phyloP scores from a whole-genome alignment of 2,113 vertebrate genomes.

The Dryoscopus gambensis region DNA sequence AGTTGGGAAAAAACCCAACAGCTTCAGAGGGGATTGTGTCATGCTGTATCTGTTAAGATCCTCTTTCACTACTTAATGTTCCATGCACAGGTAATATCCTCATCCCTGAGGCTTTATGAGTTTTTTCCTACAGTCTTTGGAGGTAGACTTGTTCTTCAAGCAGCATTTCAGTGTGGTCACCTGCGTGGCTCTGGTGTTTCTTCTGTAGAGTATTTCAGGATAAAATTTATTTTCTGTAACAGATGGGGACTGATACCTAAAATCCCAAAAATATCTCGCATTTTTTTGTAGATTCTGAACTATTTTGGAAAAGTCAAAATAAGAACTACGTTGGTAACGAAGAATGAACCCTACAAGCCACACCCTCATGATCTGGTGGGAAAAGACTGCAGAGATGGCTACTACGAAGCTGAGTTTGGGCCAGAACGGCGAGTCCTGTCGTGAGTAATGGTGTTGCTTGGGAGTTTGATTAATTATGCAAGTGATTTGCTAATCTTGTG shows the following conservation, averaged over 20 bases:
- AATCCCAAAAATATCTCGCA: background rate
- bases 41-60: background rate
- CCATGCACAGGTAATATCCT: background rate
- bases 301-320: constrained; percentile 89
- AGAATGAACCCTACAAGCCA: constrained; percentile 91
- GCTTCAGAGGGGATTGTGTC: background rate
- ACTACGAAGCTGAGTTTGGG: constrained; percentile 94
- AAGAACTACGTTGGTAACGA: constrained; percentile 90
- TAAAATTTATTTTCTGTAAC: background rate
- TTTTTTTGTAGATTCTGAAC: constrained; percentile 81
- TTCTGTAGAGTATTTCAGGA: background rate
- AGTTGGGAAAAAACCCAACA: background rate
- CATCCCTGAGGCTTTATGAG: background rate
- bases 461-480: background rate
- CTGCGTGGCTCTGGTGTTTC: accelerated
- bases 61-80: background rate
- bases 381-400: constrained; percentile 95
- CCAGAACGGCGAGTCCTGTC: constrained; percentile 89
- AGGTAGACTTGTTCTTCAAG: background rate
- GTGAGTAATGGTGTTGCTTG: constrained; percentile 76
- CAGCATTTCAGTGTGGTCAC: background rate
- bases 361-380: constrained; percentile 97
- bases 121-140: background rate
- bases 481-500: background rate
- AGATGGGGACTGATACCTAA: background rate